phyloP scores from a whole-genome alignment of 1,140 invertebrate species.

The Hormaphis cornu region DNA sequence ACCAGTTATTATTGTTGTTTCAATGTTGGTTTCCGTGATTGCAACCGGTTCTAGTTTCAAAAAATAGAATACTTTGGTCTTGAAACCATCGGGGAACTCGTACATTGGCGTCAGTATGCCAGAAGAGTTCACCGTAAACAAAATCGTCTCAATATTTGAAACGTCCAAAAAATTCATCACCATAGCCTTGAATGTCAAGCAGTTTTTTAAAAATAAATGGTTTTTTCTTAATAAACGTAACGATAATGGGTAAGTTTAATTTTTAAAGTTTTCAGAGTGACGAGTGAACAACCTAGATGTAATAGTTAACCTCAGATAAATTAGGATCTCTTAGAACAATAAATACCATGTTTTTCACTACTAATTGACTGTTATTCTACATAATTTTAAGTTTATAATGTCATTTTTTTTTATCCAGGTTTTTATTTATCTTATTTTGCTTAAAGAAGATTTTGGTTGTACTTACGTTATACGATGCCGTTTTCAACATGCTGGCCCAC shows the following conservation, averaged over 20 bases:
- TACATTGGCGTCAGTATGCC: not conserved
- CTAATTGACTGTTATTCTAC: too few relatives aligned
- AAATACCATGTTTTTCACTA: too few relatives aligned
- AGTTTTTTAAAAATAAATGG: not conserved
- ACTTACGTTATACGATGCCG: slow-evolving; percentile 57
- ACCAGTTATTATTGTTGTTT: slow-evolving; percentile 56
- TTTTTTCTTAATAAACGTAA: not conserved
- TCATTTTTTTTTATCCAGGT: too few relatives aligned
- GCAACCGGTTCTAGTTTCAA: slow-evolving; percentile 41
- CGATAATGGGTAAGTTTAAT: too few relatives aligned
- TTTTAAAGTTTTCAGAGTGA: too few relatives aligned
- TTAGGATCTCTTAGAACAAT: too few relatives aligned
- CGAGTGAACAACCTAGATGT: too few relatives aligned
- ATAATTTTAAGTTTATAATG: too few relatives aligned
- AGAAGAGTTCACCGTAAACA: not conserved
- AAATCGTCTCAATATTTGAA: not conserved
- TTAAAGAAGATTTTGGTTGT: too few relatives aligned
- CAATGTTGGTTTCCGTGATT: slow-evolving; percentile 40
- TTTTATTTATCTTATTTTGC: too few relatives aligned
- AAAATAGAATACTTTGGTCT: not conserved
- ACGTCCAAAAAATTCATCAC: not conserved
- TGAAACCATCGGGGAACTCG: not conserved
- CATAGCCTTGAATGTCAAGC: not conserved
- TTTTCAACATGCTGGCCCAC: slow-evolving; percentile 70
- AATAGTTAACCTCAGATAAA: too few relatives aligned